A percentile compares a stretch with the other conserved stretches of the same genome.
phyloP scores from a whole-genome alignment of 2,888 invertebrate species.

The Thereva nobilitata region DNA sequence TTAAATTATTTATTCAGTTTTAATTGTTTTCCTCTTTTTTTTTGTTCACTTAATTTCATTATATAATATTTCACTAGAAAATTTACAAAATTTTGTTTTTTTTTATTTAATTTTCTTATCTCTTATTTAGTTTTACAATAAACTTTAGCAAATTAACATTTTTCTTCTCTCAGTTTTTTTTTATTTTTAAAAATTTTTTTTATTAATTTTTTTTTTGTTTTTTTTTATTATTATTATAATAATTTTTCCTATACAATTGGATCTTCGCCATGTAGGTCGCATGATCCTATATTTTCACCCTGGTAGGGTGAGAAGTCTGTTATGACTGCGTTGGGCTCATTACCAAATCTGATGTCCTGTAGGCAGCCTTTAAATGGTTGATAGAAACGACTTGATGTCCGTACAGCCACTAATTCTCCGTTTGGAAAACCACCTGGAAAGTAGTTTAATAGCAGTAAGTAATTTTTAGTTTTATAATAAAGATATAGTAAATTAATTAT shows the following conservation, averaged over 20 bases:
- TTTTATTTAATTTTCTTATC: conserved; percentile 23
- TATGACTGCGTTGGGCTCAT: conserved; percentile 54
- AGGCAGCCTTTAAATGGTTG: conserved; percentile 66
- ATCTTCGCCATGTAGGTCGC: conserved; percentile 60
- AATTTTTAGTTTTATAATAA: neutral
- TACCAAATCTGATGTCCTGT: conserved; percentile 62
- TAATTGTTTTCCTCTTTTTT: conserved; percentile 1
- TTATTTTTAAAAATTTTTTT: conserved; percentile 41
- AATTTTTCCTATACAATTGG: conserved; percentile 52
- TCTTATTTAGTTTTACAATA: conserved; percentile 40
- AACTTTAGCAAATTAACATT: conserved; percentile 12
- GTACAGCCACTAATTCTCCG: conserved; percentile 56
- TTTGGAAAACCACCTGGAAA: conserved; percentile 62
- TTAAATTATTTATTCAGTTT: conserved; percentile 26
- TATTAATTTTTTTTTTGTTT: conserved; percentile 43
- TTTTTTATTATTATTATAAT: conserved; percentile 40
- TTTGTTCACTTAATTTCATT: conserved; percentile 18
- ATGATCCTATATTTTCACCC: conserved; percentile 64
- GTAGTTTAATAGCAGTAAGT: conserved; percentile 19
- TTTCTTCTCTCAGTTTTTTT: conserved; percentile 26
- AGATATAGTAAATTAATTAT: neutral
- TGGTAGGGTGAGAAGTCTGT: conserved; percentile 64
- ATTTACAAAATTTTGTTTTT: conserved; percentile 36
- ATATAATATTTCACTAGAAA: conserved; percentile 31
- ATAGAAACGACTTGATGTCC: conserved; percentile 61